These are phyloP conservation scores for Allobates femoralis DNA, from an alignment of 2,797 vertebrate species.

Conservation along the genomic window DNA sequence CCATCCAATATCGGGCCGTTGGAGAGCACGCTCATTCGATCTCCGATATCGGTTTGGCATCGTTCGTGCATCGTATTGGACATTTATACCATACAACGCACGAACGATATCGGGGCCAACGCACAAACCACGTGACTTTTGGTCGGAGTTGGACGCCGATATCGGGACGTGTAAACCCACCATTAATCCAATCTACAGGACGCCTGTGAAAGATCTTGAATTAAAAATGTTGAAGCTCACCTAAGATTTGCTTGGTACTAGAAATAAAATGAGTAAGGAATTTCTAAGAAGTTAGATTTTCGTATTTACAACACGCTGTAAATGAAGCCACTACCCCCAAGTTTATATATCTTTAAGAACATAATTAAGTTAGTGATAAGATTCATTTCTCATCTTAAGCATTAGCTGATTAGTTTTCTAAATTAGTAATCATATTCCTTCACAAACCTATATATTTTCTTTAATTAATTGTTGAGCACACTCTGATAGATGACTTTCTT, in stretches of 20 bases:
- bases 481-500: conserved; percentile 25
- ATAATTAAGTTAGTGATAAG: conserved; percentile 4
- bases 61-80: too few relatives aligned
- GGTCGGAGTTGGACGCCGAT: too few relatives aligned
- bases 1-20: too few relatives aligned
- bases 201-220: neutral
- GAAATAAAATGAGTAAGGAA: neutral
- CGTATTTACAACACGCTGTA: neutral
- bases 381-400: conserved; percentile 34
- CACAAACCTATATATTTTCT: conserved; percentile 21
- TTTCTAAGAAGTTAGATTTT: neutral
- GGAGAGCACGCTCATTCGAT: too few relatives aligned
- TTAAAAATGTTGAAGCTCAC: neutral
- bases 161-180: too few relatives aligned
- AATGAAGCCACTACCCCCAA: conserved; percentile 3
- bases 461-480: neutral
- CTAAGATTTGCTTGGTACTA: neutral
- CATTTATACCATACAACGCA: too few relatives aligned
- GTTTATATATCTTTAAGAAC: conserved; percentile 15
- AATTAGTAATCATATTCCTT: conserved; percentile 30
- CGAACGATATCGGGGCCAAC: too few relatives aligned
- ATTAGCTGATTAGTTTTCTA: conserved; percentile 25
- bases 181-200: neutral
- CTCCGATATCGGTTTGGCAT: too few relatives aligned
- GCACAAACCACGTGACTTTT: too few relatives aligned